Evolutionary conservation across 2,888 invertebrate species (phyloP), one percentile per base, ranked within the genome.

Genomic region (Ophion slaviceki): DNA sequence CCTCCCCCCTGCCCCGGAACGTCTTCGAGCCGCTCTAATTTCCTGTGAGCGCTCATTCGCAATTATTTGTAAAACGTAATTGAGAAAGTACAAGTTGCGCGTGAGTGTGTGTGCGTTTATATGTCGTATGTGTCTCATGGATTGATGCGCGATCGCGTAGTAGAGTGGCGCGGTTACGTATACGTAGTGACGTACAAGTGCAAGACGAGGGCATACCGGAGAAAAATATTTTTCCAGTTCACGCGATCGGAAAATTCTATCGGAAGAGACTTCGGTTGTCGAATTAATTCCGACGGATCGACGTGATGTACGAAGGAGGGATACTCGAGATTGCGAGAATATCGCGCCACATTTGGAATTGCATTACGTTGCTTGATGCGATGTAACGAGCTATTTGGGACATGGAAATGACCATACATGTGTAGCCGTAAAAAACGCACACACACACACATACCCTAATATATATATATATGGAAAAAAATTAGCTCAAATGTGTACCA

Each of bases 41-140:
- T 28, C 64, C 14, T 71, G 20, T 64, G 32, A 20, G 72, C 47
- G 72, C 32, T 45, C 82, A 57, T 82, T 82, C 57, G 67, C 82
- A 82, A 86, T 86, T 80, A 86, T 82, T 77, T 76, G 80, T 53
- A 57, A 82, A 82, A 64, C 67, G 53, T 80, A 86, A 86, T 86
- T 86, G 80, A 82, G 85, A 82, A 86, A 86, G 82, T 82, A 72
- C 74, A 32, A 11, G 59, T 20, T 36, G 57, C 40, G 53, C 66
- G 72, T 28, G n/a, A 28, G 20, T 2, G 45, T 57, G 11, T 14
- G 17, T 45, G 45, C 20, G 0, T 40, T 8, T 40, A 8, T 40
- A 7, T 40, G 40, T 40, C 40, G 40, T 40, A 7, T 1, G 40
- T 40, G 40, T 6, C 8, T 7, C 5, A 7, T 5, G 40, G 40